Evolutionary conservation across 2,797 vertebrate species (phyloP).

Genomic region (Mastacembelus armatus): DNA sequence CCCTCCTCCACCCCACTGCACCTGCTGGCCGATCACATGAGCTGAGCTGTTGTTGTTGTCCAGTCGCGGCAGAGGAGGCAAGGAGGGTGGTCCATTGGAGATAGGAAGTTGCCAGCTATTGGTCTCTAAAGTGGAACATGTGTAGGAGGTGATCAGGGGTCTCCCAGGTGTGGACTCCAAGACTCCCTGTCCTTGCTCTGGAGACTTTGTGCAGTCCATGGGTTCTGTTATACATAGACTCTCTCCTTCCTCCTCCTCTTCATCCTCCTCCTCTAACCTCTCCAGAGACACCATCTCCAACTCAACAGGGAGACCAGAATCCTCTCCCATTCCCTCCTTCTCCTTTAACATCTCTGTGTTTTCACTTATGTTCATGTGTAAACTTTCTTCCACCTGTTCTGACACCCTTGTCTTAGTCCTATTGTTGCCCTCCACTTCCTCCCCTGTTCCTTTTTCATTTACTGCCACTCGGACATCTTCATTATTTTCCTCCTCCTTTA

Average conservation of each 20-base stretch:
- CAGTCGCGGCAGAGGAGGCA: constrained; percentile 71
- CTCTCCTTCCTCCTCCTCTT: constrained; percentile 61
- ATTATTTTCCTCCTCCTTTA: background rate
- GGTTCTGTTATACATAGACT: constrained; percentile 69
- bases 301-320: constrained; percentile 69
- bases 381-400: constrained; percentile 10
- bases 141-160: constrained; percentile 63
- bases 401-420: background rate
- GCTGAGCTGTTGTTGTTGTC: constrained; percentile 86
- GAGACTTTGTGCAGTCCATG: constrained; percentile 86
- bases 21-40: constrained; percentile 82
- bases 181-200: constrained; percentile 72
- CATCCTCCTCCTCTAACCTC: constrained; percentile 72
- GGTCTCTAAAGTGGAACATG: constrained; percentile 57
- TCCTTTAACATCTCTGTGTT: constrained; percentile 39
- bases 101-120: constrained; percentile 80
- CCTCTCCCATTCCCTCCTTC: constrained; percentile 21
- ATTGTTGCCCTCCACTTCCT: background rate
- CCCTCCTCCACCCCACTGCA: constrained; percentile 70
- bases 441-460: background rate
- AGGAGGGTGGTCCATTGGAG: constrained; percentile 74
- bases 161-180: constrained; percentile 38
- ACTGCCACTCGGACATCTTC: rapidly evolving
- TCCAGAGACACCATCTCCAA: constrained; percentile 80
- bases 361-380: constrained; percentile 10